Base-by-base conservation (phyloP, 2,888 invertebrate species). In the Ischnura elegans region DNA sequence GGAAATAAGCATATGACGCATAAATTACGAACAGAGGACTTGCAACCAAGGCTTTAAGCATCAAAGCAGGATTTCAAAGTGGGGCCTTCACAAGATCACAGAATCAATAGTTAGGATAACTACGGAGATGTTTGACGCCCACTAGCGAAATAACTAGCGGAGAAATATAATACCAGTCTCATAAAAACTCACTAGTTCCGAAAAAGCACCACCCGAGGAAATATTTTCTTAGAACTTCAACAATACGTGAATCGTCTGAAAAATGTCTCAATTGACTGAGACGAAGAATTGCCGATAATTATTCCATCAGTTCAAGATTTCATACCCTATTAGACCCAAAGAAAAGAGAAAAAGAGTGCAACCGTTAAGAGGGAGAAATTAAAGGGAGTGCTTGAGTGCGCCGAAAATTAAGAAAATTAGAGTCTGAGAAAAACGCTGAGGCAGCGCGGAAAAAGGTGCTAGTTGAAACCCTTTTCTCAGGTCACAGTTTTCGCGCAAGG, bases 401-500 rank as follows among this genome's bases (percentile, higher is more conserved):
- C 76, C 76, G 36, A 76, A 76, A 36, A 76, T 36, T 76, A 76
- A 76, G 76, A 36, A 76, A 76, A 76, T 76, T 36, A 76, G 76
- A 29, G 76, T 76, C 29, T 13, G 76, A 76, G 76, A 76, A 76
- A 76, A 76, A 76, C 36, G 76, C 76, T 76, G 76, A 76, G 76
- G 13, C 36, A 76, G 76, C 76, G 36, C 13, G 36, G 36, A 76
- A 51, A 76, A 76, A 76, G 76, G 36, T 36, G 76, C 29, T 76
- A n/a, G 76, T 76, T 36, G 76, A 76, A n/a, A 76, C 76, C 76
- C 76, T 13, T 76, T 76, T 76, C 76, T 76, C 29, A 36, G 76
- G 36, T 36, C 76, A 76, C 76, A 76, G 76, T 76, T 76, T 76
- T 76, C 76, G 76, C 76, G 76, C 76, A 76, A 76, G 76, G 76